Base-by-base conservation (phyloP, 2,888 invertebrate species). In the Anorthoa munda region DNA sequence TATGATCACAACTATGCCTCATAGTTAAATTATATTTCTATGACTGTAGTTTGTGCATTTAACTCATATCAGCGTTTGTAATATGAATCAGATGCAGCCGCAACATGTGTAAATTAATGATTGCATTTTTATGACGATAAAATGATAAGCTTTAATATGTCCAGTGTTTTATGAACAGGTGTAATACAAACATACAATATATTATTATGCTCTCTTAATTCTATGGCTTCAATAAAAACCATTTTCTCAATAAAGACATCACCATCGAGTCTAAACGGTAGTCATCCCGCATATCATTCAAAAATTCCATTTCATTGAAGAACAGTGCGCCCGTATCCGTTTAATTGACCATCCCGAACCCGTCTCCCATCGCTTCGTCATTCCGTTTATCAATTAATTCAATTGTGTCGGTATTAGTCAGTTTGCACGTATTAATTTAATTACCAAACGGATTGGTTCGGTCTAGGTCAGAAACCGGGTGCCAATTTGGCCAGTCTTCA, bases 401-500 rank as follows among this genome's bases (percentile, higher is more conserved):
- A 61, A 71, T 77, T 72, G 73, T 39, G 53, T 59, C 17, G 48
- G 64, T 64, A 61, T 63, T 66, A 67, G 77, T 60, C 17, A 72
- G 56, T 77, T 79, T 77, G 65, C 48, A 56, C 64, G 65, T 71
- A 70, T 77, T 83, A 66, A 82, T 82, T 81, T 48, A 80, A 81
- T 82, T 77, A 72, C 51, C 39, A 72, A 77, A 66, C 50, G 66
- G 31, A 53, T 53, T 50, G 21, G 66, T 60, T 60, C 21, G 68
- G 70, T 82, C 68, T 84, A 77, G 82, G 82, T 82, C 83, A 79
- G 72, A 50, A 55, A 59, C 12, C 0, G 64, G 23, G 74, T 81
- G 81, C 81, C 81, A 81, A 81, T 66, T 80, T 81, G 81, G 81
- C 70, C 75, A 63, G 71, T 68, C 48, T 61, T 59, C 56, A 68